phyloP scores from a whole-genome alignment of 1,140 invertebrate species.

The fruit fly (Drosophila melanogaster) region DNA sequence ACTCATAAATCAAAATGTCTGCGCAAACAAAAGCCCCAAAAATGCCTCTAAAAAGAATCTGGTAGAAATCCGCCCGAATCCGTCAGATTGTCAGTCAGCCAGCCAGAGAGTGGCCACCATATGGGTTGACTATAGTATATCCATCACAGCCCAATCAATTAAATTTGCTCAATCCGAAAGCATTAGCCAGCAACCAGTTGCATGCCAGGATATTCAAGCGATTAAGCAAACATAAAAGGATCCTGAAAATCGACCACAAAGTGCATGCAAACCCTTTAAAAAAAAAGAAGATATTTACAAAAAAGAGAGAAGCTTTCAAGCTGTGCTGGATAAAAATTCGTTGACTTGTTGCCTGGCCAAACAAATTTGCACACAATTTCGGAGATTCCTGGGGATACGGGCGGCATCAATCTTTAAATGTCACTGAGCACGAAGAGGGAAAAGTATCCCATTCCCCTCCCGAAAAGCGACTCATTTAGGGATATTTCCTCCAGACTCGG shows the following conservation, averaged over 20 bases:
- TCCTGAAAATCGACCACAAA: slow-evolving; percentile 51
- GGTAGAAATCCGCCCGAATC: slow-evolving; percentile 27
- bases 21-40: slow-evolving; percentile 66
- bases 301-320: background rate
- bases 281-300: too few relatives aligned
- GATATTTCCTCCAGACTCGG: background rate
- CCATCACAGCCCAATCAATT: slow-evolving; percentile 53
- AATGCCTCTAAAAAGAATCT: slow-evolving; percentile 39
- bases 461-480: slow-evolving; percentile 5
- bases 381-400: slow-evolving; percentile 70
- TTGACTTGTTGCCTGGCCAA: slow-evolving; percentile 47
- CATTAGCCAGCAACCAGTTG: slow-evolving; percentile 45
- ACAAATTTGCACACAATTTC: slow-evolving; percentile 74
- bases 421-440: slow-evolving; percentile 44
- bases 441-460: slow-evolving; percentile 1
- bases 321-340: slow-evolving; percentile 29
- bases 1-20: slow-evolving; percentile 81
- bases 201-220: slow-evolving; percentile 58
- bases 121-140: slow-evolving; percentile 22
- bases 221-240: slow-evolving; percentile 66
- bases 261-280: slow-evolving; percentile 38
- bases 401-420: slow-evolving; percentile 78
- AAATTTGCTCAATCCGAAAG: slow-evolving; percentile 47
- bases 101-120: slow-evolving; percentile 33
- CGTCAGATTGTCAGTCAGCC: slow-evolving; percentile 42